Evolutionary conservation across 1,140 invertebrate species (phyloP).

Genomic region (Eciton burchellii): DNA sequence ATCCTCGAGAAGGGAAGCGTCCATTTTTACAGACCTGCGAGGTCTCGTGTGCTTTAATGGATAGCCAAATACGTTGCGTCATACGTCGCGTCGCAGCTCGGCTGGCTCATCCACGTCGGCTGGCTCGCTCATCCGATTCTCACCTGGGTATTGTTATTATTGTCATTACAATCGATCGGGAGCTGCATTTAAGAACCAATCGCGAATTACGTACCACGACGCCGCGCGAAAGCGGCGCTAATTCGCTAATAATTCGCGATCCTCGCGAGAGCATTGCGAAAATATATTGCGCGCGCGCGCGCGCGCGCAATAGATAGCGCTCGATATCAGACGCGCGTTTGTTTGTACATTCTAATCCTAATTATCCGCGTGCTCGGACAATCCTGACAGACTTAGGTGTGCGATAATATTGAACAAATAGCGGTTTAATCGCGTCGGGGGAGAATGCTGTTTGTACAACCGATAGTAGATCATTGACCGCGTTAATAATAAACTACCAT

Average conservation of each 20-base stretch:
- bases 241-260: not conserved
- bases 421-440: constrained; percentile 54
- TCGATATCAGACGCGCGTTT: not conserved
- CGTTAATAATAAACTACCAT: constrained; percentile 61
- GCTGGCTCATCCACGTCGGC: too few species aligned
- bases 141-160: too few species aligned
- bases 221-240: too few species aligned
- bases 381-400: constrained; percentile 58
- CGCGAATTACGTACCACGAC: too few species aligned
- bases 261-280: not conserved
- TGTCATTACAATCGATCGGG: too few species aligned
- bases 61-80: too few species aligned
- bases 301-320: not conserved
- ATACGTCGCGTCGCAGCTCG: too few species aligned
- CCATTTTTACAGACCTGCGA: not conserved
- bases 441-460: constrained; percentile 58
- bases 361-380: constrained; percentile 46
- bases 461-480: constrained; percentile 61
- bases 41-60: not conserved
- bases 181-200: too few species aligned
- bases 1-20: not conserved
- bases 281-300: not conserved
- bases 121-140: too few species aligned
- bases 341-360: constrained; percentile 46
- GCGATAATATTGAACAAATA: constrained; percentile 62